Base-by-base conservation (phyloP, 2,797 vertebrate species). In the Heteromormyrus szaboi region DNA sequence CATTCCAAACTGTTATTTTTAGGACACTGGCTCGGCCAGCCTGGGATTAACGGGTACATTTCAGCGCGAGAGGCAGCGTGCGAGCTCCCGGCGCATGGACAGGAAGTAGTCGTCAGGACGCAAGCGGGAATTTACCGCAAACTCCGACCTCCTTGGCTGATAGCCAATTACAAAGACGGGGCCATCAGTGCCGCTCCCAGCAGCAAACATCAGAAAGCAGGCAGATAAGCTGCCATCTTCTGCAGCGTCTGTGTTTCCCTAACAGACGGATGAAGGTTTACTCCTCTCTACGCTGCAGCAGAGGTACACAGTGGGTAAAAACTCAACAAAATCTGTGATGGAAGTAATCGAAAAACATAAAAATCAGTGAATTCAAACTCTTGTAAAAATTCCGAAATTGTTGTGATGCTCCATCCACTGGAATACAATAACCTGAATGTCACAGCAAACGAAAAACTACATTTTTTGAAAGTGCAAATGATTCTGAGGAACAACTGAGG, bases 1-100 rank as follows among this genome's bases (percentile, higher is more conserved):
- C 95, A 95, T 95, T 92, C 91, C 93, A 91, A 94, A 93, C 88
- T 93, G 94, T 94, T 96, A 96, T 96, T 95, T 96, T 95, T 95
- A 86, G 96, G 95, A 94, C 92, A 87, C 89, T 72, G 92, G 93
- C 92, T 91, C 91, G 92, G 92, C 81, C 81, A 92, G 90, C 91
- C 93, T 93, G 93, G 94, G 94, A 95, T 96, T 95, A 96, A 94
- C 92, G 94, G 93, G 92, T 94, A 79, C 37, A 44, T 93, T 94
- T 93, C 90, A 91, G 50, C 41, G 65, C 51, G 53, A 22, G 76
- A 68, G 44, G 50, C 46, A 17, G 3, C 12, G 11, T 14, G 1
- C 22, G 1, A 3, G 29, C 4, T 12, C 8, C 25, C 48, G 7
- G 33, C 5, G 2, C 48, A 59, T 46, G 84, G 48, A 86, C 29